phyloP scores from a whole-genome alignment of 2,888 invertebrate genomes.

The Abrostola tripartita region DNA sequence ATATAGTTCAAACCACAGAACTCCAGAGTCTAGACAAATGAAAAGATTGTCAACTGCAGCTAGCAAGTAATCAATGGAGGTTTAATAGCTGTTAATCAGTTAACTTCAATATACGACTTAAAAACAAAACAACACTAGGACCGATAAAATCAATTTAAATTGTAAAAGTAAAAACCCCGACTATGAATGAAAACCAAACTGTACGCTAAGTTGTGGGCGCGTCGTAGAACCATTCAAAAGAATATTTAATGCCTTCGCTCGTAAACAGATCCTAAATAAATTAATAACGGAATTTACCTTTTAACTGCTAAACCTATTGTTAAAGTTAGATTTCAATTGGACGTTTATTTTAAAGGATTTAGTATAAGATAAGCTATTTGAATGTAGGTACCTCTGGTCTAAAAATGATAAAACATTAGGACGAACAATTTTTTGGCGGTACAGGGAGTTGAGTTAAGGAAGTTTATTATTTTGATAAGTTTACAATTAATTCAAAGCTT shows the following conservation, averaged over 20 bases:
- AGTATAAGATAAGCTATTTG: not conserved
- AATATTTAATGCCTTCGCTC: conserved; percentile 28
- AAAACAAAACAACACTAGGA: not conserved
- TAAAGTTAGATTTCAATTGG: conserved; percentile 25
- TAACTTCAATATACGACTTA: no score
- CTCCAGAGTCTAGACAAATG: no score
- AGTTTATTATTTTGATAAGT: no score
- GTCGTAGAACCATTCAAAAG: conserved; percentile 18
- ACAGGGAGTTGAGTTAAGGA: no score
- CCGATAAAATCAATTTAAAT: not conserved
- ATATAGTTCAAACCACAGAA: no score
- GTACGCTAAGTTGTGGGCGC: conserved; percentile 14
- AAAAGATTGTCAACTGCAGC: no score
- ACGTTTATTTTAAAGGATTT: conserved; percentile 10
- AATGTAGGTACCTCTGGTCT: not conserved
- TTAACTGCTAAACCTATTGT: conserved; percentile 31
- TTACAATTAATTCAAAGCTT: no score
- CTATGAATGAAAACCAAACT: conserved; percentile 2
- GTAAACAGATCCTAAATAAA: conserved; percentile 23
- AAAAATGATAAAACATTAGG: no score
- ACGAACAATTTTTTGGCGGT: no score
- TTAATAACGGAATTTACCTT: conserved; percentile 38
- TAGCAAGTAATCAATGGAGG: no score
- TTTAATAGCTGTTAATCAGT: no score
- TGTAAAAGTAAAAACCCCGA: not conserved